A percentile compares a stretch with the other conserved stretches of the same genome.
These are phyloP conservation scores for Catostomus latipinnis DNA, from an alignment of 2,797 vertebrate species.

Conservation along the genomic window DNA sequence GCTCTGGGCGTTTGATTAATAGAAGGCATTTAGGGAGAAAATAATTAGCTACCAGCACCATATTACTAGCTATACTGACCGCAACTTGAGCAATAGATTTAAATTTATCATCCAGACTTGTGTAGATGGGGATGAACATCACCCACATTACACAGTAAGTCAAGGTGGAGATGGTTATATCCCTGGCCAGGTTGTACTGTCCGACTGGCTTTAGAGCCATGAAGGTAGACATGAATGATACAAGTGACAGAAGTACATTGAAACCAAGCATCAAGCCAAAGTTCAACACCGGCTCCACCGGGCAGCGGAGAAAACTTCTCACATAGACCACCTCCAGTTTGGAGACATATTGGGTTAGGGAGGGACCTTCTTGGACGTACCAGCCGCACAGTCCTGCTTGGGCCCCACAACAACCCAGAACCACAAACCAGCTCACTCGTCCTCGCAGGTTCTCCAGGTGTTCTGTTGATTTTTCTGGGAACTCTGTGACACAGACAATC, in stretches of 20 bases:
- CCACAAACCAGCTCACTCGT: slow-evolving; percentile 69
- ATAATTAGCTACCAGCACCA: slow-evolving; percentile 79
- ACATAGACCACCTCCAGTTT: slow-evolving; percentile 69
- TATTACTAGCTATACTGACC: slow-evolving; percentile 72
- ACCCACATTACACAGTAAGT: slow-evolving; percentile 84
- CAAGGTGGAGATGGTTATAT: slow-evolving; percentile 84
- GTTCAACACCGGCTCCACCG: slow-evolving; percentile 70
- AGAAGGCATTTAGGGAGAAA: slow-evolving; percentile 87
- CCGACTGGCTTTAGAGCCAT: slow-evolving; percentile 78
- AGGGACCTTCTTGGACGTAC: slow-evolving; percentile 63
- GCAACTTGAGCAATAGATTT: slow-evolving; percentile 75
- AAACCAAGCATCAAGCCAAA: slow-evolving; percentile 78
- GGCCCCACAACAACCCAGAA: slow-evolving; percentile 71
- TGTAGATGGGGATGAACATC: slow-evolving; percentile 82
- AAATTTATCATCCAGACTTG: slow-evolving; percentile 66
- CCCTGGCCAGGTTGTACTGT: slow-evolving; percentile 83
- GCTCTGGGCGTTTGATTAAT: slow-evolving; percentile 78
- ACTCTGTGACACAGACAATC: slow-evolving; percentile 76
- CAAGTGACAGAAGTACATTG: slow-evolving; percentile 75
- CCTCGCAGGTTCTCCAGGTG: slow-evolving; percentile 69
- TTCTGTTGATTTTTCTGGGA: slow-evolving; percentile 68
- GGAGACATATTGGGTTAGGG: slow-evolving; percentile 60
- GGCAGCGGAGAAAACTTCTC: slow-evolving; percentile 67
- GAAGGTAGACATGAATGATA: slow-evolving; percentile 90
- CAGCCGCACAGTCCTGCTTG: slow-evolving; percentile 74